Evolutionary conservation across 2,888 invertebrate species (phyloP).

Genomic region (Folsomia manolachei): DNA sequence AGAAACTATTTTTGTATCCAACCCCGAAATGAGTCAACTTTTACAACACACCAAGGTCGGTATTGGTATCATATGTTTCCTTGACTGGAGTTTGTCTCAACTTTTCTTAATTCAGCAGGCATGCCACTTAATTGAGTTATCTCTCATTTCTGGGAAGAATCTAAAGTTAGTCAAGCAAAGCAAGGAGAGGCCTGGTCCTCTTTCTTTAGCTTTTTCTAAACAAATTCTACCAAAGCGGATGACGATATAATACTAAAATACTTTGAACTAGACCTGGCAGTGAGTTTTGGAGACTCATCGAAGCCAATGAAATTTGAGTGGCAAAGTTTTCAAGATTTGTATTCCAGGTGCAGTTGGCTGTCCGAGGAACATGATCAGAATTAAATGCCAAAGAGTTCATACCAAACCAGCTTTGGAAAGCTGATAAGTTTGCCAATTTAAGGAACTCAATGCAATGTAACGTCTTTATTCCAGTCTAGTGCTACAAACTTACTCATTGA

Average conservation of each 20-base stretch:
- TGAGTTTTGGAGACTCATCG: background rate
- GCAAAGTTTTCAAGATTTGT: constrained; percentile 3
- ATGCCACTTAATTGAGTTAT: background rate
- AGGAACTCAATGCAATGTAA: background rate
- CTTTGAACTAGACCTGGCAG: too few relatives aligned
- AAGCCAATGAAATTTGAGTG: constrained; percentile 2
- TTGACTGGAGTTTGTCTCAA: background rate
- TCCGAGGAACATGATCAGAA: background rate
- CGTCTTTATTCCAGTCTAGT: background rate
- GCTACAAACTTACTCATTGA: background rate
- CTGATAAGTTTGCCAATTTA: background rate
- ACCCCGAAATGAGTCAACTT: too few relatives aligned
- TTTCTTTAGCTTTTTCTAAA: background rate
- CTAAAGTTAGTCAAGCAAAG: too few relatives aligned
- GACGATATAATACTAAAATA: too few relatives aligned
- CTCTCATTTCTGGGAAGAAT: background rate
- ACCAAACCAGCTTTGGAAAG: background rate
- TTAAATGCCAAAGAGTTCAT: background rate
- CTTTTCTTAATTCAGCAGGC: background rate
- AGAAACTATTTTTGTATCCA: too few relatives aligned
- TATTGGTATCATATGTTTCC: background rate
- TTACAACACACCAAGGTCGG: too few relatives aligned
- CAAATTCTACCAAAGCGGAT: background rate
- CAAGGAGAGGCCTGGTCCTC: background rate
- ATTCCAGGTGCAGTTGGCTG: background rate